These are phyloP conservation scores for Drosophila watanabei DNA, from an alignment of 1,140 invertebrate genomes.

Conservation along the genomic window DNA sequence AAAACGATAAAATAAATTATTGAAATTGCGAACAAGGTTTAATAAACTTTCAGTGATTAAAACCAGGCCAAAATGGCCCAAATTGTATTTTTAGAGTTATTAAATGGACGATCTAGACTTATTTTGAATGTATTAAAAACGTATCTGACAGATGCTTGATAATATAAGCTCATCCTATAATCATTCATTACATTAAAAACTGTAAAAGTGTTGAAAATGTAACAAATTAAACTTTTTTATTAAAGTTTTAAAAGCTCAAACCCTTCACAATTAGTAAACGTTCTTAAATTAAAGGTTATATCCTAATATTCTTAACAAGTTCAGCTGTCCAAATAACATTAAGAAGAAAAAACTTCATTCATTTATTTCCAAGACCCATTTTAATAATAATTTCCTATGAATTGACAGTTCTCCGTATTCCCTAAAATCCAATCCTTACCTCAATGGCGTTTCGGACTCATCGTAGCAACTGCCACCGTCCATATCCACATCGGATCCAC, in stretches of 20 bases:
- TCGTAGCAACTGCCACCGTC: conserved; percentile 85
- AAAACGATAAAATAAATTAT: background rate
- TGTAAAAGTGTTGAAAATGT: too few relatives aligned
- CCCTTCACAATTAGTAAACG: background rate
- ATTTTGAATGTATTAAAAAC: background rate
- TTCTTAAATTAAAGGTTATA: too few relatives aligned
- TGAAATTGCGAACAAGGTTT: conserved; percentile 1
- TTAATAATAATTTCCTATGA: fast-evolving
- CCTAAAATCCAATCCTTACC: conserved; percentile 47
- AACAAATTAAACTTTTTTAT: background rate
- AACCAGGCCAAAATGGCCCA: background rate
- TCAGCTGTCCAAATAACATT: background rate
- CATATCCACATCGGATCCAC: conserved; percentile 86
- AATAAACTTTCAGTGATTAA: background rate
- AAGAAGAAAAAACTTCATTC: background rate
- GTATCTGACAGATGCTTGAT: background rate
- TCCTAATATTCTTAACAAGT: fast-evolving
- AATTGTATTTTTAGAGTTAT: background rate
- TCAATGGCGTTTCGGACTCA: conserved; percentile 83
- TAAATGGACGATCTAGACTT: background rate
- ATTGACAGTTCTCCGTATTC: too few relatives aligned
- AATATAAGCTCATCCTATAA: too few relatives aligned
- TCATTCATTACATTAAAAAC: too few relatives aligned
- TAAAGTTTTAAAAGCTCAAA: background rate
- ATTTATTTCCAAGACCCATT: background rate